Evolutionary conservation across 53 echinoderm and acorn worm genomes (phyloP).

Genomic region (Antedon mediterranea): DNA sequence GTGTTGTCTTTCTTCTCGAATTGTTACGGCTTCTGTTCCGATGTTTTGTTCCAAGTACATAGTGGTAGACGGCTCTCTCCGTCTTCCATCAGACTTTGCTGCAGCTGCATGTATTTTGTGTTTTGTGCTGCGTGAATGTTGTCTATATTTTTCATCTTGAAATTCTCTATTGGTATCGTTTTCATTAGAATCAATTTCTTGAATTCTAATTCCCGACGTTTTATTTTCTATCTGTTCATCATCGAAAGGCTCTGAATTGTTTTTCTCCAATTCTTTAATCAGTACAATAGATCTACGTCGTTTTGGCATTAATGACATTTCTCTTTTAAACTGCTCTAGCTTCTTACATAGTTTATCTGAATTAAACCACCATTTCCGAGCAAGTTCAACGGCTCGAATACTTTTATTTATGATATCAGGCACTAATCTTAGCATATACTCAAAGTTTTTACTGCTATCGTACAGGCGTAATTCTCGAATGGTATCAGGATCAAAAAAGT

Average conservation of each 20-base stretch:
- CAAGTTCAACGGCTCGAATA: constrained; percentile 33
- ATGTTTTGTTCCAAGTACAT: no score
- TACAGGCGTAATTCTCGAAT: constrained; percentile 22
- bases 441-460: constrained; percentile 41
- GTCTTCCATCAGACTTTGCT: no score
- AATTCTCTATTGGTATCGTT: no score
- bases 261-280: background rate
- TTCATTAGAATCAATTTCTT: background rate
- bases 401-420: constrained; percentile 73
- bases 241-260: background rate
- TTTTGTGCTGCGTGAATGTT: no score
- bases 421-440: constrained; percentile 38
- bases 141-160: background rate
- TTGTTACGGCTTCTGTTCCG: no score
- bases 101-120: no score
- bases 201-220: background rate
- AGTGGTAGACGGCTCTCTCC: no score
- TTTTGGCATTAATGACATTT: background rate
- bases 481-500: constrained; percentile 44
- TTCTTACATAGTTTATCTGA: constrained; percentile 64
- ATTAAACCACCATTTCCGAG: constrained; percentile 75
- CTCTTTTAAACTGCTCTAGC: constrained; percentile 6
- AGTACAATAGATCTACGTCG: background rate
- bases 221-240: background rate
- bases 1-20: no score